Conservation (phyloP, 2,888 invertebrate species). For the Eristalinus aeneus region DNA sequence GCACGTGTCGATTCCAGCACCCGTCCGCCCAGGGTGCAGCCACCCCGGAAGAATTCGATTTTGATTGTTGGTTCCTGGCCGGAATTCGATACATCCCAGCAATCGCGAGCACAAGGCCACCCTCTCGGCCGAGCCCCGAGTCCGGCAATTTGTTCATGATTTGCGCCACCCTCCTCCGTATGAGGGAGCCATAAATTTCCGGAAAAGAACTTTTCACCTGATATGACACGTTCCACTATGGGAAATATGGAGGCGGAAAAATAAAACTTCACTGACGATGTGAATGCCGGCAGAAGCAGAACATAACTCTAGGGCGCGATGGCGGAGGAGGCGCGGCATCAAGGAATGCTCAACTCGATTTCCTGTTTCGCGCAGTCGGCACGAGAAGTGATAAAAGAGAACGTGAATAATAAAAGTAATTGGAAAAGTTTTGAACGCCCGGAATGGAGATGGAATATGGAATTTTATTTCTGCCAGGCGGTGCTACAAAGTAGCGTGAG, state of each 20-base stretch:
- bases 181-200: conserved; percentile 30
- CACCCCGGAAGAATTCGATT: not conserved
- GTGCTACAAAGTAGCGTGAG: conserved; percentile 28
- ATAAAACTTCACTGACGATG: conserved; percentile 52
- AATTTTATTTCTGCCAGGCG: conserved; percentile 39
- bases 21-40: not conserved
- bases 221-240: conserved; percentile 59
- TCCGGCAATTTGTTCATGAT: conserved; percentile 55
- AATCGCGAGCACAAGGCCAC: conserved; percentile 5
- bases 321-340: not conserved
- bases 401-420: conserved; percentile 71
- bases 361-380: conserved; percentile 47
- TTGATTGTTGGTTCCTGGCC: not conserved
- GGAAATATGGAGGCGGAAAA: conserved; percentile 48
- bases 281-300: conserved; percentile 31
- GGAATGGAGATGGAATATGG: conserved; percentile 46
- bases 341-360: conserved; percentile 52
- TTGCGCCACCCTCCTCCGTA: conserved; percentile 31
- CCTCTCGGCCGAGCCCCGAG: conserved; percentile 25
- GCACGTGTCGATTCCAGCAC: not conserved
- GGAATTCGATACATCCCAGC: conserved; percentile 5
- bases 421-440: conserved; percentile 65
- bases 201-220: conserved; percentile 52
- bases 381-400: conserved; percentile 63
- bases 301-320: conserved; percentile 17